Evolutionary conservation across 1,140 invertebrate species (phyloP), one percentile per base, ranked within the genome.

Genomic region (Drosophila athabasca): DNA sequence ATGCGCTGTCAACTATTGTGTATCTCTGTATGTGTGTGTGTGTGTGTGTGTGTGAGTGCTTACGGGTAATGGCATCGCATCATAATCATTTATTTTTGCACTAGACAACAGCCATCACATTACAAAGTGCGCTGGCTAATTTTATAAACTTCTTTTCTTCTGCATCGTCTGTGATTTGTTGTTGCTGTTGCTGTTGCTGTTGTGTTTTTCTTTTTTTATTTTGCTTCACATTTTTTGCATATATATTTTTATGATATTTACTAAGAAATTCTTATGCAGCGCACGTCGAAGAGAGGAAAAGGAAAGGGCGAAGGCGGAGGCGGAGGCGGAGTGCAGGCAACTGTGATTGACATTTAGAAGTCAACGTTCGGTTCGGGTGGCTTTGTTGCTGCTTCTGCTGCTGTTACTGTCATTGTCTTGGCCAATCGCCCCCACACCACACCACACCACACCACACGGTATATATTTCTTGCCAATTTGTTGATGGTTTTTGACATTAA

Each of bases 301-400:
- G 26, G 24, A 24, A 8, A 31, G 15, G 31, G 17, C 17, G 1
- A 1, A 19, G 17, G 17, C 17, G 17, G 17, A 1, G 17, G 17
- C 17, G 17, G 17, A 19, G 17, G 17, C 17, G 17, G 17, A 19
- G 17, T 19, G 17, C 17, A 19, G 54, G 46, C 57, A 26, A 66
- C 80, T 65, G 66, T 84, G 80, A 84, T 84, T 84, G 80, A 84
- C 80, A 84, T 84, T 84, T 84, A 84, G 76, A 84, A 84, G 80
- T 84, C 80, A 84, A 84, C 67, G 80, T 65, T 84, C 80, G 80
- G 54, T 39, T 11, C 11, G 35, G 35, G 46, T 73, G 58, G 78
- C 61, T 53, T 60, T 53, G 64, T 59, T 60, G 62, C 52, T 60
- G 48, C 61, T 62, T 65, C 41, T 50, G 53, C n/a, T 43, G 66